Evolutionary conservation across 2,797 vertebrate genomes (phyloP).

Genomic region (Melanotaenia nigrans): DNA sequence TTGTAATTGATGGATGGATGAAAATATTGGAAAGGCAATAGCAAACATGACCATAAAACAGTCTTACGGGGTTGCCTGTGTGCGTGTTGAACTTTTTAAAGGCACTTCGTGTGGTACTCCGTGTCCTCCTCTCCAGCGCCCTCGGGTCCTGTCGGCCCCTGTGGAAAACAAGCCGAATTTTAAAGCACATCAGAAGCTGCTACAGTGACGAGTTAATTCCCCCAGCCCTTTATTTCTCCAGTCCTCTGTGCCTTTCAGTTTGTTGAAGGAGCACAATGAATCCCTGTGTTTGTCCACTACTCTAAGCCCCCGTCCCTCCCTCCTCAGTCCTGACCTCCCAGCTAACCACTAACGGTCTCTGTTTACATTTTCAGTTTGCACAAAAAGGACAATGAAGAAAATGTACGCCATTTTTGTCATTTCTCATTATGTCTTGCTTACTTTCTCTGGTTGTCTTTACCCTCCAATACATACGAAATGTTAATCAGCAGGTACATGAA

Average conservation of each 20-base stretch:
- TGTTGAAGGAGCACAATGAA: conserved; percentile 68
- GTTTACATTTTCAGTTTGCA: conserved; percentile 83
- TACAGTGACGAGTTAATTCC: conserved; percentile 63
- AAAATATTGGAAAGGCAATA: conserved; percentile 70
- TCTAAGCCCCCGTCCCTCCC: conserved; percentile 22
- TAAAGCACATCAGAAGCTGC: conserved; percentile 77
- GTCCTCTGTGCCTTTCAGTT: conserved; percentile 67
- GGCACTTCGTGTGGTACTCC: conserved; percentile 67
- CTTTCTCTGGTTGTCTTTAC: conserved; percentile 24
- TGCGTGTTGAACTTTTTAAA: conserved; percentile 61
- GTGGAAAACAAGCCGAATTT: conserved; percentile 84
- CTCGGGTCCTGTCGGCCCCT: conserved; percentile 61
- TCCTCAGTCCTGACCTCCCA: no score
- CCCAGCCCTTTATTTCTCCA: conserved; percentile 58
- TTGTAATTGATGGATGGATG: conserved; percentile 68
- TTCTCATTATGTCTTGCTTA: conserved; percentile 25
- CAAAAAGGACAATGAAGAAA: conserved; percentile 71
- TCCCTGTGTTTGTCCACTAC: conserved; percentile 43
- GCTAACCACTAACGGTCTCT: conserved; percentile 53
- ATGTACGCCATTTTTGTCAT: conserved; percentile 69
- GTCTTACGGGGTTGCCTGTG: conserved; percentile 62
- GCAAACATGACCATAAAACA: conserved; percentile 73
- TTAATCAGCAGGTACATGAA: conserved; percentile 25
- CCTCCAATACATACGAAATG: not conserved
- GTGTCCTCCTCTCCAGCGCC: conserved; percentile 37